Conservation (phyloP, 1,140 invertebrate genomes). For the Eubasilissa regina region DNA sequence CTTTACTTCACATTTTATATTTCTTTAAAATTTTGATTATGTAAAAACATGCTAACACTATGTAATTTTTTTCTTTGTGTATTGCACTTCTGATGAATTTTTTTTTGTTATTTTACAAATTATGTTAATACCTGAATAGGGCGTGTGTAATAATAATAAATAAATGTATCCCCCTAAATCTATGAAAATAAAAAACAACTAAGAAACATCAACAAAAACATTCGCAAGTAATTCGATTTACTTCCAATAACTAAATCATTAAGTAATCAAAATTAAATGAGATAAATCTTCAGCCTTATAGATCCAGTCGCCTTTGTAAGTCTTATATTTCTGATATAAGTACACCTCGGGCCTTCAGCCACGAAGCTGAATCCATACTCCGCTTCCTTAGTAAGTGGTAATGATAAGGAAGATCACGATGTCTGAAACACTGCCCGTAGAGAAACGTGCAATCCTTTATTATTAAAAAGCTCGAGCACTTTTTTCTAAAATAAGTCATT, state of each 20-base stretch:
- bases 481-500: conserved; percentile 44
- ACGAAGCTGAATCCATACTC: conserved; percentile 16
- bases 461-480: conserved; percentile 21
- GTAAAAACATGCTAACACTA: too few relatives aligned
- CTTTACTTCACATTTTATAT: too few relatives aligned
- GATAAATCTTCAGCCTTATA: conserved; percentile 26
- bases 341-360: not conserved
- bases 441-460: conserved; percentile 47
- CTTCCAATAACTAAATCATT: conserved; percentile 4
- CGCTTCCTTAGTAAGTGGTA: conserved; percentile 29
- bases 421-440: not conserved
- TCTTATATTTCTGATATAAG: too few relatives aligned
- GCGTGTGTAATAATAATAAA: too few relatives aligned
- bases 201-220: too few relatives aligned
- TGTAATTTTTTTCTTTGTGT: too few relatives aligned
- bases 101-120: too few relatives aligned
- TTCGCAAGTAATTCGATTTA: not conserved
- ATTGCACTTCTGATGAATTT: too few relatives aligned
- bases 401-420: conserved; percentile 43
- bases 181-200: too few relatives aligned
- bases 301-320: conserved; percentile 5
- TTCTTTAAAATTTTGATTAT: too few relatives aligned
- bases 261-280: not conserved
- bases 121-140: too few relatives aligned
- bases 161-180: too few relatives aligned